Percentiles rank a stretch among this genome's conserved stretches.
phyloP scores from a whole-genome alignment of 1,140 invertebrate genomes.

The Pseudomyrmex pallidus region DNA sequence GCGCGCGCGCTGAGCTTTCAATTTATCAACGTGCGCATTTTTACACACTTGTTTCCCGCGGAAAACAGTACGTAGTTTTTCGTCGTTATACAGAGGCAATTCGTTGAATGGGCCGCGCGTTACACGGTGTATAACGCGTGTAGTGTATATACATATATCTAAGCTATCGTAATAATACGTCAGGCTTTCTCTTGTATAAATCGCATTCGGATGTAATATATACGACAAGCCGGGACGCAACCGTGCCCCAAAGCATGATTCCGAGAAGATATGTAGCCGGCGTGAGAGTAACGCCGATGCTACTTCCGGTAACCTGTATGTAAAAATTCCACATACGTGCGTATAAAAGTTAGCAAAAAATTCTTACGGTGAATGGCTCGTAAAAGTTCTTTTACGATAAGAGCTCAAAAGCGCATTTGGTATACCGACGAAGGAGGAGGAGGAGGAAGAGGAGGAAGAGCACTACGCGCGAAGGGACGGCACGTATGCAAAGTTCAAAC shows the following conservation, averaged over 20 bases:
- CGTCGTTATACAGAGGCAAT: constrained; percentile 12
- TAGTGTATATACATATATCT: too few species aligned
- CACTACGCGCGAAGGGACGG: not conserved
- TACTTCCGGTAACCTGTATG: not conserved
- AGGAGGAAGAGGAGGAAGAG: not conserved
- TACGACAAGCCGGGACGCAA: too few species aligned
- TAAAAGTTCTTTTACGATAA: constrained; percentile 73
- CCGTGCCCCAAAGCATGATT: constrained; percentile 12
- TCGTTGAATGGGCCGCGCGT: too few species aligned
- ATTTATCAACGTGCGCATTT: constrained; percentile 3
- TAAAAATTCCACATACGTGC: constrained; percentile 29
- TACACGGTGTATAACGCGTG: too few species aligned
- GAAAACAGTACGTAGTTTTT: not conserved
- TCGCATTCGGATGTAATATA: constrained; percentile 34
- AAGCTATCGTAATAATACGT: constrained; percentile 36
- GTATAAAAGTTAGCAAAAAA: constrained; percentile 70
- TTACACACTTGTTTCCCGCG: not conserved
- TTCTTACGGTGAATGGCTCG: constrained; percentile 62
- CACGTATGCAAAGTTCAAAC: constrained; percentile 62
- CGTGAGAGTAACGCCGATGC: not conserved
- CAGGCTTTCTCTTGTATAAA: constrained; percentile 38
- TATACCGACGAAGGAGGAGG: constrained; percentile 28
- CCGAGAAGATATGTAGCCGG: not conserved
- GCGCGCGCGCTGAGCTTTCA: not conserved
- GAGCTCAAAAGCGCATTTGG: constrained; percentile 55